A percentile compares a stretch with the other conserved stretches of the same genome.
Evolutionary conservation across 2,888 invertebrate species (phyloP).

Genomic region (Sphaeridia pumilis): DNA sequence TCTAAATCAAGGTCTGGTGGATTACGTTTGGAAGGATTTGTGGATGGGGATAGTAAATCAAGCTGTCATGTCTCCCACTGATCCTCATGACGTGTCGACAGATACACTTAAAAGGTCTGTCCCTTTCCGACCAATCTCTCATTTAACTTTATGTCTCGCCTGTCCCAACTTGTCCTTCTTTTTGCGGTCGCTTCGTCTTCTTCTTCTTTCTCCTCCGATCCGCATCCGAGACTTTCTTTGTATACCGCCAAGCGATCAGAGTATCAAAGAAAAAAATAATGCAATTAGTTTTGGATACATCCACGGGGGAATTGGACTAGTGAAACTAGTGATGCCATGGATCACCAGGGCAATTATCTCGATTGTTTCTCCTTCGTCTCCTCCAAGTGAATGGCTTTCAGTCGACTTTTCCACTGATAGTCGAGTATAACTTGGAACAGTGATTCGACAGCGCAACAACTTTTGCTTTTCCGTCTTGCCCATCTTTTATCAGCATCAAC

Average conservation of each 20-base stretch:
- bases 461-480: too few relatives aligned
- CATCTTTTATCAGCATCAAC: too few relatives aligned
- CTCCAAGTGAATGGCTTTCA: too few relatives aligned
- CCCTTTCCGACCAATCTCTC: constrained; percentile 12
- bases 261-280: constrained; percentile 10
- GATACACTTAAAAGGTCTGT: constrained; percentile 19
- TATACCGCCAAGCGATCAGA: too few relatives aligned
- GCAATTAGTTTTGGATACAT: constrained; percentile 12
- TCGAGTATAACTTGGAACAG: too few relatives aligned
- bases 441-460: too few relatives aligned
- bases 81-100: constrained; percentile 17
- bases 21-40: constrained; percentile 14
- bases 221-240: too few relatives aligned
- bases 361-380: too few relatives aligned
- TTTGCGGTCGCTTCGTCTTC: not conserved
- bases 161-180: constrained; percentile 6
- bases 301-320: not conserved
- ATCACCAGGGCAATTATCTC: constrained; percentile 2
- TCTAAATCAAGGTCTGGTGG: constrained; percentile 15
- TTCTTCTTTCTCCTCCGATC: not conserved
- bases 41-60: constrained; percentile 16
- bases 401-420: too few relatives aligned
- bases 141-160: constrained; percentile 10
- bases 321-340: not conserved
- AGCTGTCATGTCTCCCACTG: constrained; percentile 17